These are phyloP conservation scores for Esox niger DNA, from an alignment of 2,113 vertebrate species.

Conservation along the genomic window DNA sequence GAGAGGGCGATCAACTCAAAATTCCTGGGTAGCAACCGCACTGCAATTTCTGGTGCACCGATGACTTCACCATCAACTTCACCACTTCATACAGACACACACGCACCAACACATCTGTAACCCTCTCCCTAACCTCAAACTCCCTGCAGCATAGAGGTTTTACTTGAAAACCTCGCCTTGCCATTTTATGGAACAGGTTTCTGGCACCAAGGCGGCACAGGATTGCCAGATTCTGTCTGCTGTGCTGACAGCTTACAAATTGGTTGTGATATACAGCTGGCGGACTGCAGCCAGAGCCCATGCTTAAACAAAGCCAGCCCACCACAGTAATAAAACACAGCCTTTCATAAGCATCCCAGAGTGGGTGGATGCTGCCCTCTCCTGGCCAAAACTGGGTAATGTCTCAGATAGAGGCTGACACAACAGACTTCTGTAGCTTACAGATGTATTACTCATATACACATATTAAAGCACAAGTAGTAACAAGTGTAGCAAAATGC, in stretches of 20 bases:
- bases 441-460: no score
- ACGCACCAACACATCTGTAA: background rate
- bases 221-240: slow-evolving; percentile 55
- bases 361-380: background rate
- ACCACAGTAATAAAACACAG: slow-evolving; percentile 9
- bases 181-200: slow-evolving; percentile 4
- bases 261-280: slow-evolving; percentile 74
- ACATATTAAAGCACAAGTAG: no score
- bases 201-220: background rate
- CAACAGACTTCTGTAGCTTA: background rate
- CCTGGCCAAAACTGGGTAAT: background rate
- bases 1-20: background rate
- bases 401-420: background rate
- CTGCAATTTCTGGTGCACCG: background rate
- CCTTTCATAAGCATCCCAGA: background rate
- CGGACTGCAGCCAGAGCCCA: slow-evolving; percentile 10
- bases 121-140: background rate
- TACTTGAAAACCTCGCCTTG: slow-evolving; percentile 6
- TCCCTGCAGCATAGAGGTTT: background rate
- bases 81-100: background rate
- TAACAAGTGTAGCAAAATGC: no score
- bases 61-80: background rate
- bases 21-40: background rate
- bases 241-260: slow-evolving; percentile 81
- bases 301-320: slow-evolving; percentile 13